Evolutionary conservation across 2,888 invertebrate species (phyloP), one percentile per base, ranked within the genome.

Genomic region (Abscondita cerata): DNA sequence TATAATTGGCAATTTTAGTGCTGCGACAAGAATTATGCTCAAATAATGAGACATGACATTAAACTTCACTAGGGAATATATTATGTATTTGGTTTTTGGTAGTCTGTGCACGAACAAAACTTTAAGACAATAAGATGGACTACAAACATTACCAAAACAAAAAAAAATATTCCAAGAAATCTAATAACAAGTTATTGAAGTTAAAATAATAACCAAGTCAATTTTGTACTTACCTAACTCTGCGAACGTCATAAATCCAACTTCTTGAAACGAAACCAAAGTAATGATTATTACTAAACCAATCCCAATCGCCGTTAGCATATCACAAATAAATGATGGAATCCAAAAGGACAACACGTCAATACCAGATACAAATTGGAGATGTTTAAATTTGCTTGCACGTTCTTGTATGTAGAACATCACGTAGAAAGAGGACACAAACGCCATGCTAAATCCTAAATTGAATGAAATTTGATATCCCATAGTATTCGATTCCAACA

Each of bases 301-400:
- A 1, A 87, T 85, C 8, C 88, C 56, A 1, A 87, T 68, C 78
- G 86, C 90, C 77, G 86, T 87, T 2, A 85, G 54, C 78, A 88
- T 84, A 79, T 91, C 90, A 81, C 89, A 91, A 0, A 89, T 48
- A 9, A 88, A 86, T 0, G 88, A 86, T 0, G 88, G 83, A 1
- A 84, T 70, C 93, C 93, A 94, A 80, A 89, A 87, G 3, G 87
- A 84, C 0, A 81, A 76, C 1, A 88, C 85, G 62, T 86, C 85
- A 0, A 89, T 83, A 0, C 92, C 92, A 1, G 90, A 88, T 0
- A 91, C 88, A 66, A 87, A 85, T 73, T 92, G 91, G 19, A 92
- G 79, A 51, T 90, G 84, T 71, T 91, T 89, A 0, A 90, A 85
- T 44, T 89, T 87, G 19, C 83, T 84, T 1, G 85, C 80, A 12